phyloP scores from a whole-genome alignment of 2,888 invertebrate species.

The Apotomis turbidana region DNA sequence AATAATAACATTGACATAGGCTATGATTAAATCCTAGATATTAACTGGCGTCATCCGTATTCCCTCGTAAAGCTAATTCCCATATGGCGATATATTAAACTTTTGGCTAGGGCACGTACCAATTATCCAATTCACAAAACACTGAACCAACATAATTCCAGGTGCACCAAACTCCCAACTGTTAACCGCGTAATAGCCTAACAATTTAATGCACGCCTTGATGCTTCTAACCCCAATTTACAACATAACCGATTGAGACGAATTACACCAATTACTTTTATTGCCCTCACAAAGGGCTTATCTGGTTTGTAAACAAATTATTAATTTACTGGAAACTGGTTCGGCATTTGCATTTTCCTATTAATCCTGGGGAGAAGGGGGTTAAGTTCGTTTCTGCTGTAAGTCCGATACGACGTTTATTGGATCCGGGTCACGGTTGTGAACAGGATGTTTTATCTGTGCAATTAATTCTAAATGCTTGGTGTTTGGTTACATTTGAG shows the following conservation, averaged over 20 bases:
- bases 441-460: conserved; percentile 34
- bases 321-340: conserved; percentile 56
- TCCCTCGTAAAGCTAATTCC: no score
- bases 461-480: conserved; percentile 34
- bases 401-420: neutral
- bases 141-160: conserved; percentile 15
- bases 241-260: conserved; percentile 66
- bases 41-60: no score
- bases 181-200: conserved; percentile 56
- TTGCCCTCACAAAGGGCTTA: conserved; percentile 64
- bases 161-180: conserved; percentile 46
- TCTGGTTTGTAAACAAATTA: conserved; percentile 70
- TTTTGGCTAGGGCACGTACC: no score
- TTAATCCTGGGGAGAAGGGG: conserved; percentile 50
- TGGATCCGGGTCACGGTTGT: conserved; percentile 34
- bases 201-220: conserved; percentile 52
- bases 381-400: neutral
- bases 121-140: neutral
- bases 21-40: no score
- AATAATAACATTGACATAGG: no score
- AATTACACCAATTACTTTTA: conserved; percentile 75
- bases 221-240: conserved; percentile 59
- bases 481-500: neutral
- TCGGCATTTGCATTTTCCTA: conserved; percentile 59
- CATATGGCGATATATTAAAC: no score